Percentiles rank a stretch among this genome's conserved stretches.
phyloP scores from a whole-genome alignment of 53 echinoderm and acorn worm species.

The Hippasteria phrygiana region DNA sequence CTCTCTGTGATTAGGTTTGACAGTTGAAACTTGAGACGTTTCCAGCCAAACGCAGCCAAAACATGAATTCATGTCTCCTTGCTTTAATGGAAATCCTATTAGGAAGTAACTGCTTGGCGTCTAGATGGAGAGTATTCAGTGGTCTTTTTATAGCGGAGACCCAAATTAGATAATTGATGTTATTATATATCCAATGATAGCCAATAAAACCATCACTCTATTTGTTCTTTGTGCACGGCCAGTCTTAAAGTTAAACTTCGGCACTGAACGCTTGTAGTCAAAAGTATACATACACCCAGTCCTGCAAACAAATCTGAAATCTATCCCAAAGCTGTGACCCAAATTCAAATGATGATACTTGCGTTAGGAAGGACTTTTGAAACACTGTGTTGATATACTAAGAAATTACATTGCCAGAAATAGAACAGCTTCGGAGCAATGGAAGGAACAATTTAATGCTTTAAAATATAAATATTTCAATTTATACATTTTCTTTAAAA shows the following conservation, averaged over 20 bases:
- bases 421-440: too few relatives aligned
- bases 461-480: too few relatives aligned
- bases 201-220: neutral
- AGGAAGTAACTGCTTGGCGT: neutral
- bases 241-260: neutral
- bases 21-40: neutral
- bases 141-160: neutral
- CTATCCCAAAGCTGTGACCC: too few relatives aligned
- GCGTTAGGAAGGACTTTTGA: too few relatives aligned
- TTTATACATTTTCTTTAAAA: too few relatives aligned
- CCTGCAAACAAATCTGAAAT: too few relatives aligned
- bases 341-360: too few relatives aligned
- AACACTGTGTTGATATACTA: too few relatives aligned
- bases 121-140: neutral
- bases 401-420: too few relatives aligned
- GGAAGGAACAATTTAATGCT: too few relatives aligned
- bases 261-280: too few relatives aligned
- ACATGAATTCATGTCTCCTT: neutral
- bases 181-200: neutral
- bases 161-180: neutral
- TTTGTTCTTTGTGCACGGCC: neutral
- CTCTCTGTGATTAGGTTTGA: constrained; percentile 14
- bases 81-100: neutral
- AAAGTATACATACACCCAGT: too few relatives aligned
- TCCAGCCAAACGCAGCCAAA: neutral